A percentile compares a stretch with the other conserved stretches of the same genome.
Conservation (phyloP, 2,797 vertebrate genomes). For the Clamator glandarius region DNA sequence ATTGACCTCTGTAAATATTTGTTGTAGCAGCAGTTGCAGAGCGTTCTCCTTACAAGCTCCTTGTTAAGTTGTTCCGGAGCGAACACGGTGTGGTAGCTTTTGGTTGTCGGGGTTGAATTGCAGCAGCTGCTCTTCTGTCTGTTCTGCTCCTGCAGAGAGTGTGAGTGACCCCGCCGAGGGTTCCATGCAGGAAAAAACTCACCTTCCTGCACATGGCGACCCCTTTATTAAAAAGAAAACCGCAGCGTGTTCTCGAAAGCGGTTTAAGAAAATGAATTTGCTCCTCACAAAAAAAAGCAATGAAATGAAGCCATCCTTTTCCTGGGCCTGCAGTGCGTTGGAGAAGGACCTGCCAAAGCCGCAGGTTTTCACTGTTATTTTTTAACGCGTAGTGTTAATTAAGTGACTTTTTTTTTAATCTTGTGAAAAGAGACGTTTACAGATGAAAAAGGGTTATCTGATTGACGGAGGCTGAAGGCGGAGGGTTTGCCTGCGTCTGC, state of each 20-base stretch:
- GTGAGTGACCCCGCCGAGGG: background rate
- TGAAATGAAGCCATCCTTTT: background rate
- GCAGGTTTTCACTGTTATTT: background rate
- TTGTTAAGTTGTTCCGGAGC: background rate
- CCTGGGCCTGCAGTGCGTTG: background rate
- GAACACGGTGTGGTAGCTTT: fast-evolving
- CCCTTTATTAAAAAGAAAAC: background rate
- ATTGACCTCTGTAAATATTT: background rate
- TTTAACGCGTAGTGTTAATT: constrained; percentile 57
- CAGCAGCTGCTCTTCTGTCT: background rate
- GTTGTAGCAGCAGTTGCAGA: fast-evolving
- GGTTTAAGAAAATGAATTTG: background rate
- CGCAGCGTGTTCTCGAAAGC: background rate
- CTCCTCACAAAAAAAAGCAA: background rate
- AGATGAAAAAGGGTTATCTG: constrained; percentile 74
- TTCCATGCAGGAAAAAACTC: no score
- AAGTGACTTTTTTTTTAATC: constrained; percentile 69
- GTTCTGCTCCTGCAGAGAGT: background rate
- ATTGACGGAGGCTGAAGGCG: constrained; percentile 56
- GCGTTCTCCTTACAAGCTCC: background rate
- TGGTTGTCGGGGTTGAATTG: background rate
- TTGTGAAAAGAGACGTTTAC: constrained; percentile 76
- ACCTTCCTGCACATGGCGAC: fast-evolving
- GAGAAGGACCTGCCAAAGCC: constrained; percentile 59
- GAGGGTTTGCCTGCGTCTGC: constrained; percentile 54